Evolutionary conservation across 2,888 invertebrate species (phyloP), one percentile per base, ranked within the genome.

Genomic region (Dolichomitus sp.): DNA sequence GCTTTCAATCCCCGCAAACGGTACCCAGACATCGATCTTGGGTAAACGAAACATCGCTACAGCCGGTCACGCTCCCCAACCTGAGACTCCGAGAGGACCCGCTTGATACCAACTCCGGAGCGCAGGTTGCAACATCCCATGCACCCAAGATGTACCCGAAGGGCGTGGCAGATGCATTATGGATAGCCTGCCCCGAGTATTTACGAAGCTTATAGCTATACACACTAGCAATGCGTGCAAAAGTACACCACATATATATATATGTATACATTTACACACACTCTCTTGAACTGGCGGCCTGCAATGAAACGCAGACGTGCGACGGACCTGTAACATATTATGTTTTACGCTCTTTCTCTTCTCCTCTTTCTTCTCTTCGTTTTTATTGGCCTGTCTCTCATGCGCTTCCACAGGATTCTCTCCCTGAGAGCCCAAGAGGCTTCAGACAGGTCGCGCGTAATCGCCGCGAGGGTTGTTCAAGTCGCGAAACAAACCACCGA

Each of bases 91-190:
- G 50, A 27, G 45, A 33, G 50, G 48, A 77, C 73, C 73, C 65
- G 37, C 79, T 70, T 66, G 78, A 78, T 54, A 73, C 78, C 14
- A 79, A 83, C 79, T 75, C 33, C 50, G 59, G 66, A 66, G 79
- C 40, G 80, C 80, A 80, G 75, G 80, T 83, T 83, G 81, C 73
- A 78, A 76, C 79, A 72, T 83, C 61, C 76, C 72, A 76, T 76
- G 70, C 72, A 80, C 79, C 79, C 54, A 65, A 77, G 76, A 84
- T 82, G 82, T 73, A 83, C 80, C 79, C 78, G 76, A 74, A 85
- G 85, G 86, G 87, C 87, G 87, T 86, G 87, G 87, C 85, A 82
- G 84, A 87, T 87, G 86, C 87, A 87, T 87, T 87, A 86, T 87
- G 86, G 85, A 86, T 86, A 83, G 80, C 75, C 77, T 80, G 80